Evolutionary conservation across 2,113 vertebrate genomes (phyloP), one percentile per base, ranked within the genome.

Genomic region (Rhizomys pruinosus): DNA sequence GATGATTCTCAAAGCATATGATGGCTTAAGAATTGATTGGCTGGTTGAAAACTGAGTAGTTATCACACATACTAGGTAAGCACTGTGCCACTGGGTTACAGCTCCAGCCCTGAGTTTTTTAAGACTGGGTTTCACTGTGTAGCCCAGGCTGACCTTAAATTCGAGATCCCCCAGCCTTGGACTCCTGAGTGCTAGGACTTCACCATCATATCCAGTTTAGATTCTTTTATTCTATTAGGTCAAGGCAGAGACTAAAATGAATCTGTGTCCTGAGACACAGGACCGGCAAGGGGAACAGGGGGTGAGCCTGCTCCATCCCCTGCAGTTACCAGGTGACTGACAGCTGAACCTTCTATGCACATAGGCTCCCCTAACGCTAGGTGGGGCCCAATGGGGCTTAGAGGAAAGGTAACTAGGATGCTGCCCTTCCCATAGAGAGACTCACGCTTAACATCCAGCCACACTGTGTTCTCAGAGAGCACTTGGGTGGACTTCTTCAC

Each of bases 371-470:
- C 10, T 11, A 20, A 39, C 55, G 59, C 72, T 87, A 0, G 5
- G 44, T 22, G 55, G 11, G 23, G 32, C 64, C 2, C 47, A 8
- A 23, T 12, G 27, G 16, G 44, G 23, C 3, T 3, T 39, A n/a
- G 25, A 39, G 64, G 71, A 55, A 42, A 87, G 55, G 37, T 32
- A 52, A 39, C n/a, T 78, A 37, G 84, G 22, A 15, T 59, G 25
- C 47, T 1, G 0, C 63, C 81, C 72, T 63, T 64, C 90, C 78
- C 91, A 12, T 0, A 1, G 57, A 63, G 61, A 72, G 34, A 97
- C 97, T 97, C 92, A 97, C 97, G 23, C 57, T 97, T 95, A 77
- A 97, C 96, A 0, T 97, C 32, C 37, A 97, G 94, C 34, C 0
- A 0, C 89, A 96, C 94, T 0, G 11, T 87, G 0, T 13, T 7